Percentiles rank a stretch among this genome's conserved stretches.
phyloP scores from a whole-genome alignment of 2,797 vertebrate species.

The Danio choprae region DNA sequence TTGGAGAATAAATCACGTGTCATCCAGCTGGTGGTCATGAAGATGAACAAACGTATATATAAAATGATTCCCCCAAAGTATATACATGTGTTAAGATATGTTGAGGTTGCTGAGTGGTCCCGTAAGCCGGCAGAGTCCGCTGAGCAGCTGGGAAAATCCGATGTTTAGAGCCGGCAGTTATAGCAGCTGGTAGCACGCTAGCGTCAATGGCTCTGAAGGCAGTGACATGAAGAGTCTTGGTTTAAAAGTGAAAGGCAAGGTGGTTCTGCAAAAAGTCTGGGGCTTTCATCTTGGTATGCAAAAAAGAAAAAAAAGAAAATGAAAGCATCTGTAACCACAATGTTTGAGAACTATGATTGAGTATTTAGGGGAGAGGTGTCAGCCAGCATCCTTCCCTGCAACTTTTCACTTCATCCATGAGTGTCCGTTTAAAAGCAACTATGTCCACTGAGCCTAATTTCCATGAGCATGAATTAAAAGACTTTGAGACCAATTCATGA shows the following conservation, averaged over 20 bases:
- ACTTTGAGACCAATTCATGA: not conserved
- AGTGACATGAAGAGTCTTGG: constrained; percentile 37
- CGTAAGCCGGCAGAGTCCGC: constrained; percentile 19
- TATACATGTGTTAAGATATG: constrained; percentile 41
- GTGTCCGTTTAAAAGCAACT: not conserved
- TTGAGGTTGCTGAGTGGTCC: constrained; percentile 53
- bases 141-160: not conserved
- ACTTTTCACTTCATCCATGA: constrained; percentile 1
- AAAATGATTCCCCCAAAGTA: constrained; percentile 48
- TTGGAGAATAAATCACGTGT: constrained; percentile 24
- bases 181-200: constrained; percentile 31
- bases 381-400: not conserved
- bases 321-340: not conserved
- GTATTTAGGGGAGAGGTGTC: not conserved
- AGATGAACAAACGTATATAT: not conserved
- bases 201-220: constrained; percentile 30
- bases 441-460: constrained; percentile 18
- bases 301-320: not conserved
- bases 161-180: constrained; percentile 24
- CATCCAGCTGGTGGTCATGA: constrained; percentile 32
- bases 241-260: constrained; percentile 9
- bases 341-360: not conserved
- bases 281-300: not conserved
- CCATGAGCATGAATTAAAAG: not conserved
- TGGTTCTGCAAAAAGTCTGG: constrained; percentile 24